Evolutionary conservation across 2,113 vertebrate genomes (phyloP).

Genomic region (Podarcis raffonei): DNA sequence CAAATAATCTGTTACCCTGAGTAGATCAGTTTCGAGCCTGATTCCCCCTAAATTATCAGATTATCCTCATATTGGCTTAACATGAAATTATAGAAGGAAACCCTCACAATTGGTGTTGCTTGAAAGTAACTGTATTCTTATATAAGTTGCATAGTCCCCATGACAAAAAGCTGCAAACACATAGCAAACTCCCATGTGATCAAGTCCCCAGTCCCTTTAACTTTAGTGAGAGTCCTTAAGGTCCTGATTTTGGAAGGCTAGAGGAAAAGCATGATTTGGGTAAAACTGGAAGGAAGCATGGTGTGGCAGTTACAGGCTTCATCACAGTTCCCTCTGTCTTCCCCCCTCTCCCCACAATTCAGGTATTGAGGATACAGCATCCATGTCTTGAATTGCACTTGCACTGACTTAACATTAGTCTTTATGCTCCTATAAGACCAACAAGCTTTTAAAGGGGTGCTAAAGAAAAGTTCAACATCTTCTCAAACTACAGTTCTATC

Average conservation of each 20-base stretch:
- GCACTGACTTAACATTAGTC: not conserved
- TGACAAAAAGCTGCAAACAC: too few species aligned
- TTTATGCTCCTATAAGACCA: not conserved
- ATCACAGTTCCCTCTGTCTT: not conserved
- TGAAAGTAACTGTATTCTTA: too few species aligned
- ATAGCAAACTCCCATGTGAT: too few species aligned
- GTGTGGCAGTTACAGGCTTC: not conserved
- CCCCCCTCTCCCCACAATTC: not conserved
- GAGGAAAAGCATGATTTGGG: not conserved
- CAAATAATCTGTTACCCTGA: too few species aligned
- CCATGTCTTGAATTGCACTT: too few species aligned
- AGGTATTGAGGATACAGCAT: too few species aligned
- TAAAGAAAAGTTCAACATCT: not conserved
- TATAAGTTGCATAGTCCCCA: too few species aligned
- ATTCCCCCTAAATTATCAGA: too few species aligned
- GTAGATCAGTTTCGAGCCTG: too few species aligned
- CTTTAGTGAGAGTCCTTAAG: not conserved
- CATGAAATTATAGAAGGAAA: too few species aligned
- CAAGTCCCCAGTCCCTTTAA: not conserved
- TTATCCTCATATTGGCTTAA: too few species aligned
- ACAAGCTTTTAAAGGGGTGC: not conserved
- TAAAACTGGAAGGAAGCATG: not conserved
- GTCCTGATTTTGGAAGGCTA: not conserved
- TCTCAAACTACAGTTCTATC: not conserved
- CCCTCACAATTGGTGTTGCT: too few species aligned